phyloP scores from a whole-genome alignment of 2,113 vertebrate species.

The Pelusios castaneus region DNA sequence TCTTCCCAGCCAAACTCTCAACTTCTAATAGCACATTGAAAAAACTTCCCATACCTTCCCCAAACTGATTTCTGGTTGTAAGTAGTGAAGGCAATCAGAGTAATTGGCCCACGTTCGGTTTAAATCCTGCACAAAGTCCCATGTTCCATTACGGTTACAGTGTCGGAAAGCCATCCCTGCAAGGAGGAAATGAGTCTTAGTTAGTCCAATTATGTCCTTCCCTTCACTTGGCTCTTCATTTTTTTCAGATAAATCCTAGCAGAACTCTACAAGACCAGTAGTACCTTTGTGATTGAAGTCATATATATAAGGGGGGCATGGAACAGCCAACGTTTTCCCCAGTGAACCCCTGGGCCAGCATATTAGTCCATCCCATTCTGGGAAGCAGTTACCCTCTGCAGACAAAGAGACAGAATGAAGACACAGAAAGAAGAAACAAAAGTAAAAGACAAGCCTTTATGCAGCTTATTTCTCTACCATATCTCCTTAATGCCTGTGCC shows the following conservation, averaged over 20 bases:
- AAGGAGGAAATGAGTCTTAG: slow-evolving; percentile 2
- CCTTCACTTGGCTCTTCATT: not conserved
- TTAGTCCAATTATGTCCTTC: not conserved
- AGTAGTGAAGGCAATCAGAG: slow-evolving; percentile 85
- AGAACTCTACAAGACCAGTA: not conserved
- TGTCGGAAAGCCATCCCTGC: slow-evolving; percentile 82
- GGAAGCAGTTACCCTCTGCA: slow-evolving; percentile 82
- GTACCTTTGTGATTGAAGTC: slow-evolving; percentile 93
- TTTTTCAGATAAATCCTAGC: not conserved
- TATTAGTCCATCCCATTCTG: slow-evolving; percentile 90
- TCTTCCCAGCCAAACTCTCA: not conserved
- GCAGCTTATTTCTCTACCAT: not conserved
- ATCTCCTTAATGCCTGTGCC: not conserved
- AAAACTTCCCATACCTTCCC: slow-evolving; percentile 66
- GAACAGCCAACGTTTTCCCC: slow-evolving; percentile 79
- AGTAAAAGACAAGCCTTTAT: not conserved
- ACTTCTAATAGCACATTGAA: not conserved
- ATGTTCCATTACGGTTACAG: slow-evolving; percentile 86
- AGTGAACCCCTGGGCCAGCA: slow-evolving; percentile 88
- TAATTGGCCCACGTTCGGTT: slow-evolving; percentile 91
- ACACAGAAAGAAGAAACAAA: not conserved
- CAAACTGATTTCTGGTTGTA: slow-evolving; percentile 73
- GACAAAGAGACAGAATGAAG: slow-evolving; percentile 8
- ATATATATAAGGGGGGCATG: slow-evolving; percentile 88
- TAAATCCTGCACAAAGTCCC: slow-evolving; percentile 82